These are phyloP conservation scores for Nansenia antarctica DNA, from an alignment of 2,113 vertebrate genomes.

Conservation along the genomic window DNA sequence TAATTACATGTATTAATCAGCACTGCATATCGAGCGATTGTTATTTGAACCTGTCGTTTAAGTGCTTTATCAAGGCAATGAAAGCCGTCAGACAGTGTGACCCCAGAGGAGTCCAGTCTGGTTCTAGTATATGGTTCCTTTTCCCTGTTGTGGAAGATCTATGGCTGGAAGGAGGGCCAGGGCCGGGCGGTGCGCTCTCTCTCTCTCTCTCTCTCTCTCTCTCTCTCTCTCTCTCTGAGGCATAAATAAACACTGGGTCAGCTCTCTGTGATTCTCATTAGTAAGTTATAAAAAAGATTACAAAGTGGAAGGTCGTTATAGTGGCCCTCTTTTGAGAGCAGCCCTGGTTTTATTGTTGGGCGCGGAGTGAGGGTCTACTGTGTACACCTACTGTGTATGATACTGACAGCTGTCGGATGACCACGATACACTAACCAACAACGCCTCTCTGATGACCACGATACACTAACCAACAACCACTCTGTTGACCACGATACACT, in stretches of 20 bases:
- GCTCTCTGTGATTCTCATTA: slow-evolving; percentile 9
- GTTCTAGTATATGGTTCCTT: no score
- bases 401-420: neutral
- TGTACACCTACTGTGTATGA: neutral
- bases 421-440: neutral
- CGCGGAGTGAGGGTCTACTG: neutral
- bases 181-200: neutral
- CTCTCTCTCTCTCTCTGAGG: neutral
- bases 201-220: neutral
- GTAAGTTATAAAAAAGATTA: slow-evolving; percentile 8
- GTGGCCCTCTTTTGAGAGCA: neutral
- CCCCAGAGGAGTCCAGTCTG: no score
- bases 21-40: no score
- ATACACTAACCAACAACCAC: no score
- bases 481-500: no score
- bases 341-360: neutral
- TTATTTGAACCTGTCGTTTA: no score
- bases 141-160: no score
- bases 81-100: no score
- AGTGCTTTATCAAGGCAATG: neutral
- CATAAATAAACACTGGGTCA: slow-evolving; percentile 10
- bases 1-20: neutral
- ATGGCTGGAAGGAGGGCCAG: no score
- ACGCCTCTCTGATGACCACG: neutral
- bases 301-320: neutral